These are phyloP conservation scores for Protosalanx chinensis DNA, from an alignment of 2,797 vertebrate genomes.

Conservation along the genomic window DNA sequence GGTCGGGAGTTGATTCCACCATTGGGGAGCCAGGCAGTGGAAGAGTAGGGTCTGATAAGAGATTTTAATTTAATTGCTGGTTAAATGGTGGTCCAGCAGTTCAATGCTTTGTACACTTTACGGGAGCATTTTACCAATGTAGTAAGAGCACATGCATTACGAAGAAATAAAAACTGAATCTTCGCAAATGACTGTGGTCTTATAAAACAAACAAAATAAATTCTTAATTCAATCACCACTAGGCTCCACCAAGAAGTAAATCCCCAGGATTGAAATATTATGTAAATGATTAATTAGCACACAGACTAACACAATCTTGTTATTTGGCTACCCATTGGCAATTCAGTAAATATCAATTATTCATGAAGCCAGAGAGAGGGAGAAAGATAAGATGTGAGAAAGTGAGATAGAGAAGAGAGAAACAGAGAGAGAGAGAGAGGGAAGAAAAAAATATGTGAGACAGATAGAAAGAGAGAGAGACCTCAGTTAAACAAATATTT, in stretches of 20 bases:
- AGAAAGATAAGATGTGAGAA: conserved; percentile 2
- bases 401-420: not conserved
- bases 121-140: no score
- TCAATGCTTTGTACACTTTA: no score
- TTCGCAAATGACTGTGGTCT: no score
- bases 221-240: conserved; percentile 61
- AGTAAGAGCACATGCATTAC: not conserved
- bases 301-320: conserved; percentile 63
- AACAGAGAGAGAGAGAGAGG: conserved; percentile 25
- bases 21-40: no score
- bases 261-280: conserved; percentile 66
- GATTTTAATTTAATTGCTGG: no score
- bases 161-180: conserved; percentile 40
- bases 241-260: conserved; percentile 50
- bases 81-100: no score
- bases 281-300: conserved; percentile 74
- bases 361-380: conserved; percentile 38
- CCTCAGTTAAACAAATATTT: no score
- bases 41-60: no score
- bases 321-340: conserved; percentile 59
- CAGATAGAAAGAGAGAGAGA: no score
- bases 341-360: conserved; percentile 64
- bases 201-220: no score
- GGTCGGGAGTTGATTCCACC: no score
- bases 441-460: conserved; percentile 35